Evolutionary conservation across 2,113 vertebrate species (phyloP).

Genomic region (Bettongia penicillata): DNA sequence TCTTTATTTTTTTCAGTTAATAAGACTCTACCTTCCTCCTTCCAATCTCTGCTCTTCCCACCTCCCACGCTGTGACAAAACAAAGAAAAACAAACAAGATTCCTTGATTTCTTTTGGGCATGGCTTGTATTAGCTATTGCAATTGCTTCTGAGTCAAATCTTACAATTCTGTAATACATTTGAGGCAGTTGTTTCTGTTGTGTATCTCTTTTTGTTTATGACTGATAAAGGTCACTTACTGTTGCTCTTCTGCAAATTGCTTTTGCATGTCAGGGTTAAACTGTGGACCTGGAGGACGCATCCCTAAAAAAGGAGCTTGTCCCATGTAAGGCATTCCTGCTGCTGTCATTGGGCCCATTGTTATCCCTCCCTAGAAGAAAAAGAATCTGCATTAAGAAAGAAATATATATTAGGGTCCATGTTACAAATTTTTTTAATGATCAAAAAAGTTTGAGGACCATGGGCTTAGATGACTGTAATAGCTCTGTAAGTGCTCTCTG

Average conservation of each 20-base stretch:
- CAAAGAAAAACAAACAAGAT: background rate
- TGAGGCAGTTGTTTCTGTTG: background rate
- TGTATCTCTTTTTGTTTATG: conserved; percentile 15
- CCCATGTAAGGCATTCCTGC: conserved; percentile 93
- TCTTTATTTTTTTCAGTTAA: background rate
- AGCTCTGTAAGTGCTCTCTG: background rate
- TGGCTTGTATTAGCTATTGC: background rate
- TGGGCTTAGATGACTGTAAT: background rate
- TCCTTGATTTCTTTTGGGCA: background rate
- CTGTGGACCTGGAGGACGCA: conserved; percentile 91
- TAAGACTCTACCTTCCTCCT: background rate
- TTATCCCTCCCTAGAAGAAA: conserved; percentile 90
- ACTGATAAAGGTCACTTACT: conserved; percentile 86
- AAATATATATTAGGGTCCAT: background rate
- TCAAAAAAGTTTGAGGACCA: background rate
- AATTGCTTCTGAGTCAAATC: background rate
- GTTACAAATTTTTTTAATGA: background rate
- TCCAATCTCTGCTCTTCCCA: background rate
- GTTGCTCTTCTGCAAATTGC: conserved; percentile 97
- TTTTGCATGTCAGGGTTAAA: conserved; percentile 95
- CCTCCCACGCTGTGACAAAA: background rate
- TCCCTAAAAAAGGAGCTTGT: conserved; percentile 92
- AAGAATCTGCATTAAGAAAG: conserved; percentile 30
- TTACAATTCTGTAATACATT: background rate
- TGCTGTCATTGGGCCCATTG: conserved; percentile 90